phyloP scores from a whole-genome alignment of 1,140 invertebrate species.

The Megalopta genalis region DNA sequence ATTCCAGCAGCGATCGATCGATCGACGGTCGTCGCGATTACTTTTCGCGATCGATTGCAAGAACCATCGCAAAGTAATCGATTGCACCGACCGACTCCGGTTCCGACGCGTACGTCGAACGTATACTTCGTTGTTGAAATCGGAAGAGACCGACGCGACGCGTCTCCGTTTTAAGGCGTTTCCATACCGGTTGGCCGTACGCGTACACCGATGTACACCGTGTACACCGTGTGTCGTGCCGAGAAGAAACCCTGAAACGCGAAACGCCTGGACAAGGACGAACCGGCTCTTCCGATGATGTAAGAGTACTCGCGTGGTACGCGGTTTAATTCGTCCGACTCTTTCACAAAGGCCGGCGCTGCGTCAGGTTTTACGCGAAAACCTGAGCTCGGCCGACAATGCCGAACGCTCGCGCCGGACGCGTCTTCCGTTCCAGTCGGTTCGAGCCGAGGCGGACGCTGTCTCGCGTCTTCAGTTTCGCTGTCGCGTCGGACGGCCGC shows the following conservation, averaged over 20 bases:
- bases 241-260: constrained; percentile 49
- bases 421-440: background rate
- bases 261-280: constrained; percentile 45
- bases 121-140: background rate
- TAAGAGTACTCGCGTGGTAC: constrained; percentile 30
- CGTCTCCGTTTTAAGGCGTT: background rate
- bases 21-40: too few species aligned
- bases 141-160: too few species aligned
- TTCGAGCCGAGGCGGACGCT: background rate
- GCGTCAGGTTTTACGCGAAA: constrained; percentile 39
- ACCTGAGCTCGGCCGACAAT: constrained; percentile 38
- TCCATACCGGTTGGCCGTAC: background rate
- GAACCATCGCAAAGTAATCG: too few species aligned
- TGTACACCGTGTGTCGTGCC: too few species aligned
- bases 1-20: too few species aligned
- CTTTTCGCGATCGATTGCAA: too few species aligned
- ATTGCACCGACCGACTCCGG: too few species aligned
- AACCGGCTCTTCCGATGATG: constrained; percentile 31
- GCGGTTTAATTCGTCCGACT: constrained; percentile 26
- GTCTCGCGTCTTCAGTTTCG: constrained; percentile 3
- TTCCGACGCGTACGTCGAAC: background rate
- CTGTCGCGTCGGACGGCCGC: background rate
- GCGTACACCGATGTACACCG: too few species aligned
- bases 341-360: constrained; percentile 40
- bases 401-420: constrained; percentile 32